These are phyloP conservation scores for Phyllotreta striolata DNA, from an alignment of 2,888 invertebrate species.

Conservation along the genomic window DNA sequence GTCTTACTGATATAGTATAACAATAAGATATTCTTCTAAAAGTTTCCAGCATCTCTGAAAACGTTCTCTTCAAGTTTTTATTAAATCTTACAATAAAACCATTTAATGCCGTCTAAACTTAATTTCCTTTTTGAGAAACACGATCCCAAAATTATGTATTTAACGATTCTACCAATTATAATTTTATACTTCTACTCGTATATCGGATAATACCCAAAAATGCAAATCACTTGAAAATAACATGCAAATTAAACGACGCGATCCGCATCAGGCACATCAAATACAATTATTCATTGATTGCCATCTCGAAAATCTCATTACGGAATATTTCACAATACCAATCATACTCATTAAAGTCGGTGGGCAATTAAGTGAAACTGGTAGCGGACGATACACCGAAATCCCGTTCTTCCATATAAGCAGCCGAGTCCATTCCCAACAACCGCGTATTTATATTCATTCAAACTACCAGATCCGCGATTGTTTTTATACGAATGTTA, in stretches of 20 bases:
- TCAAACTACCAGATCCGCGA: conserved; percentile 39
- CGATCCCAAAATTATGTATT: neutral
- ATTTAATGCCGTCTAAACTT: no score
- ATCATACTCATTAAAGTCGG: conserved; percentile 27
- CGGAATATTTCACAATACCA: conserved; percentile 28
- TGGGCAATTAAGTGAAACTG: conserved; percentile 28
- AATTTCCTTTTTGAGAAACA: no score
- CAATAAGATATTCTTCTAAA: no score
- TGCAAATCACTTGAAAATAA: conserved; percentile 17
- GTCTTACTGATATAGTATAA: no score
- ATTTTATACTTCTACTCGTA: neutral
- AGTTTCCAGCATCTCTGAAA: no score
- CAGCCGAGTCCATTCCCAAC: conserved; percentile 21
- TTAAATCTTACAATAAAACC: no score
- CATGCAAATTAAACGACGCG: neutral
- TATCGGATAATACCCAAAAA: conserved; percentile 12
- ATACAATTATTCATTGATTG: conserved; percentile 30
- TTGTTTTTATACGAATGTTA: conserved; percentile 47
- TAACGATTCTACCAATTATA: neutral
- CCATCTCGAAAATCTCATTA: conserved; percentile 28
- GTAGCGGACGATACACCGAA: conserved; percentile 21
- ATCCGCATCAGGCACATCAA: conserved; percentile 17
- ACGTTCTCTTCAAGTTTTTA: no score
- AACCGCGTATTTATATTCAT: conserved; percentile 34
- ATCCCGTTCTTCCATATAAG: conserved; percentile 22